A percentile compares a stretch with the other conserved stretches of the same genome.
Conservation (phyloP, 2,797 vertebrate species). For the Epinephelus malabaricus region DNA sequence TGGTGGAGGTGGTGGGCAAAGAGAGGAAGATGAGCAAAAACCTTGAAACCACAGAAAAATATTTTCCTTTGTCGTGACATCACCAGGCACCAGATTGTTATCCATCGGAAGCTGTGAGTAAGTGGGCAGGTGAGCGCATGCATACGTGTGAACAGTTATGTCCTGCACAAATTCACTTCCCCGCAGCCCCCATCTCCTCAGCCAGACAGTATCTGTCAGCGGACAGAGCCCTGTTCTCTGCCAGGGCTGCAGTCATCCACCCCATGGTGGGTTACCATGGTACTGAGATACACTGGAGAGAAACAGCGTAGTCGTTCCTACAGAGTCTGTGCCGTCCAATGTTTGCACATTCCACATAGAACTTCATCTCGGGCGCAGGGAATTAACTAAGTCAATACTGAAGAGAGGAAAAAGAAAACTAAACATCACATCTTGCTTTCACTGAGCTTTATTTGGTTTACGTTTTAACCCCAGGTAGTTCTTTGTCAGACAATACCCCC, state of each 20-base stretch:
- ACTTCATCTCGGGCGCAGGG: conserved; percentile 40
- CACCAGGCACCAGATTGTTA: conserved; percentile 25
- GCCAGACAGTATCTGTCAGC: conserved; percentile 62
- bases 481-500: conserved; percentile 47
- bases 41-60: conserved; percentile 17
- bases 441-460: conserved; percentile 36
- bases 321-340: conserved; percentile 12
- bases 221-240: conserved; percentile 35
- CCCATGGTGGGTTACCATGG: conserved; percentile 68
- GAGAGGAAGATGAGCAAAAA: conserved; percentile 43
- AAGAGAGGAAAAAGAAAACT: conserved; percentile 30
- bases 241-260: conserved; percentile 53
- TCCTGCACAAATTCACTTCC: conserved; percentile 48
- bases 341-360: conserved; percentile 62
- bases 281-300: conserved; percentile 57
- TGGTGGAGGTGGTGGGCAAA: not conserved
- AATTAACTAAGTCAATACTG: conserved; percentile 67
- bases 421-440: conserved; percentile 36
- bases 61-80: conserved; percentile 47
- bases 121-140: conserved; percentile 66
- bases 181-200: conserved; percentile 5
- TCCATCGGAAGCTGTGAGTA: conserved; percentile 33
- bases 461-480: conserved; percentile 21
- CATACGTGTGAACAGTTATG: conserved; percentile 29
- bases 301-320: conserved; percentile 59